Base-by-base conservation (phyloP, 2,888 invertebrate species). In the Galeruca laticollis region DNA sequence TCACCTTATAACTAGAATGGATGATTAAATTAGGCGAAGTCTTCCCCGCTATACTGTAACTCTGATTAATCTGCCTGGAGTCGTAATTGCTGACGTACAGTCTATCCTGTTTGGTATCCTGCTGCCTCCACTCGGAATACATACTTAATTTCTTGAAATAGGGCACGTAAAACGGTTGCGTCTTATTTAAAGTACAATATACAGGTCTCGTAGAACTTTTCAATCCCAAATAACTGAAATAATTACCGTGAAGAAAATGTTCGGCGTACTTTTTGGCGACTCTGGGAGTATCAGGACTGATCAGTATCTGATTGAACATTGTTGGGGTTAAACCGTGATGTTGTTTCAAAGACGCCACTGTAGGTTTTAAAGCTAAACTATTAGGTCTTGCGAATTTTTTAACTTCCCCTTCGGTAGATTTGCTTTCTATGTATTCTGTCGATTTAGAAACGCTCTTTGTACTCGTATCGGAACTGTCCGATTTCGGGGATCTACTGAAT, bases 141-240 rank as follows among this genome's bases (percentile, higher is more conserved):
- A 98, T 98, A 51, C 97, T 98, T 64, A 98, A 86, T 79, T 94
- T 94, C 81, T 94, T 94, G 84, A 94, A 92, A 79, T 95, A 94
- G 0, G 93, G 93, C 69, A 97, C 96, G 83, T 97, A 98, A 84
- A 96, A 96, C 1, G 98, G 98, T 83, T 98, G 98, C 0, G 96
- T 94, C 77, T 96, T 92, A 84, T 96, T 96, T 60, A 97, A 89
- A 1, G 97, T 97, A 81, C 98, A 98, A 85, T 96, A 98, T 79
- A 95, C 96, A 69, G 94, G 92, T 83, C 94, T 92, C 1, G 96
- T 96, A 21, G 96, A 95, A 84, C 95, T 94, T 86, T 97, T 97
- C 69, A 97, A 87, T 0, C 95, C 96, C 79, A 97, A 86, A 85
- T 96, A 95, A 56, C 96, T 96, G 84, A 96, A 97, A 49, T 96